Evolutionary conservation across 2,888 invertebrate species (phyloP), one percentile per base, ranked within the genome.

Genomic region (Pristionchus mayeri): DNA sequence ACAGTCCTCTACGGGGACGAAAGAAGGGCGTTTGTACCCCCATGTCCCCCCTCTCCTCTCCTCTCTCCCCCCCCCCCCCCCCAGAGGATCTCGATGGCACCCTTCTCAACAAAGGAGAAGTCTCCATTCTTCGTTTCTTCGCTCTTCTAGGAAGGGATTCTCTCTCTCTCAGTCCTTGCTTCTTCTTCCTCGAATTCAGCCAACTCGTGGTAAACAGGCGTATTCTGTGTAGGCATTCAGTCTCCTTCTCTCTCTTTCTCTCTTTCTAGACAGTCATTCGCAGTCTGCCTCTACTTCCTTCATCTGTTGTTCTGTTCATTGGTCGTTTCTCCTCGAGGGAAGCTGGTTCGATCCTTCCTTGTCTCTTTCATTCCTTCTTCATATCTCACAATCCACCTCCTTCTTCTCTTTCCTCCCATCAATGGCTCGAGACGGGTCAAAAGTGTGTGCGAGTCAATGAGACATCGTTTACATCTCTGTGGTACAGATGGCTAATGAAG

Each of bases 121-220:
- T 81, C 71, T 71, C 81, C 84, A 81, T 86, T 75, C 85, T n/a
- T 86, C 85, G 81, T 85, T 84, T 83, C 81, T 85, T 82, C 82
- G 21, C 37, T 37, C 71, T n/a, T 37, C 40, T n/a, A 44, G 6
- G 44, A 44, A 6, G 44, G n/a, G n/a, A 3, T 11, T 24, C 57
- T 24, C 57, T 24, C 57, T 76, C 54, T 78, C 50, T 24, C 27
- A 9, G 44, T 50, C 34, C 57, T 50, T 60, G 79, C 63, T 79
- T 44, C 60, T 78, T 48, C 75, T 37, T 44, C 75, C n/a, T 34
- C 75, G 79, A 78, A 79, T 84, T 82, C 76, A 80, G 82, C 60
- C 52, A 48, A 18, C 80, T 80, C 67, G 52, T 63, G 30, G 60
- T 80, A 75, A 40, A 63, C 83, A 76, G 34, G 44, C 52, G 27